These are phyloP conservation scores for Lemur catta DNA, from an alignment of 2,797 vertebrate species.

Conservation along the genomic window DNA sequence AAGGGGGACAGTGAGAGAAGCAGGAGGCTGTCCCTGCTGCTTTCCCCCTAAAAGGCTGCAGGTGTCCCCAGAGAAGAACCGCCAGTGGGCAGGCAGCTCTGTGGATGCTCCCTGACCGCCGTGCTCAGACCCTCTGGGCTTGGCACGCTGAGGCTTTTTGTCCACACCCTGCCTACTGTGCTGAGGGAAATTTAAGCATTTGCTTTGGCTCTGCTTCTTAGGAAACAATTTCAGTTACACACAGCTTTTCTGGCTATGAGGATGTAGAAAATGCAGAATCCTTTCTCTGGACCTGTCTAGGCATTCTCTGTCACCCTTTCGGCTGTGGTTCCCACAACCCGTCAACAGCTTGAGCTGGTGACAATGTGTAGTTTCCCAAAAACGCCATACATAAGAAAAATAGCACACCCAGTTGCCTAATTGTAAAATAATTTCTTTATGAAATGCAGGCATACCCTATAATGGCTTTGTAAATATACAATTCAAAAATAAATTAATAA, in stretches of 20 bases:
- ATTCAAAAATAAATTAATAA: background rate
- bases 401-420: background rate
- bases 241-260: background rate
- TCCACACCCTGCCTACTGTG: too few relatives aligned
- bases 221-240: background rate
- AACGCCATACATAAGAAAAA: background rate
- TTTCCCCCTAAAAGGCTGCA: too few relatives aligned
- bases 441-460: background rate
- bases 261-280: background rate
- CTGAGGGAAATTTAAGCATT: background rate
- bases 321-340: background rate
- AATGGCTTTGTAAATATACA: background rate
- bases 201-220: background rate
- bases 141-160: too few relatives aligned
- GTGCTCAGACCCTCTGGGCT: background rate
- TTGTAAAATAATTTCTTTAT: background rate
- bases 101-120: background rate
- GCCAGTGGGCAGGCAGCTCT: too few relatives aligned
- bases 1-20: background rate
- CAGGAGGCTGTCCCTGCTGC: background rate
- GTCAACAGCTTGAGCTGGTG: background rate
- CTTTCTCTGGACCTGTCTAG: background rate
- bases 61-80: background rate
- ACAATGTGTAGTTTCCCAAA: background rate
- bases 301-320: background rate